phyloP scores from a whole-genome alignment of 2,113 vertebrate species.

The Aleadryas rufinucha region DNA sequence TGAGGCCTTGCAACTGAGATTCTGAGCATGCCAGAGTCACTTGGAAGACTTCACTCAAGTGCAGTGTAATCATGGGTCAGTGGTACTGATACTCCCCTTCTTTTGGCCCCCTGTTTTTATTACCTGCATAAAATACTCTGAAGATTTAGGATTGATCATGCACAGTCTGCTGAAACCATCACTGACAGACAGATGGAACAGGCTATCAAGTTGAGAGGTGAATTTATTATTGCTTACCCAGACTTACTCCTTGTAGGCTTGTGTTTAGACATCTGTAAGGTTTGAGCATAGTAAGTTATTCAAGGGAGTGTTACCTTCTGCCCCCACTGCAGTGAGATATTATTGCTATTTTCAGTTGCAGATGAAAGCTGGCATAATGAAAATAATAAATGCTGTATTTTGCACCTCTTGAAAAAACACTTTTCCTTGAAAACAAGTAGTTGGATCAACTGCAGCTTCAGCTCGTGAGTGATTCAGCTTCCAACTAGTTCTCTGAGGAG shows the following conservation, averaged over 20 bases:
- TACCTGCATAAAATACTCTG: not conserved
- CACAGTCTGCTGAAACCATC: not conserved
- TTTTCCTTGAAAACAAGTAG: not conserved
- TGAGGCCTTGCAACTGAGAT: not conserved
- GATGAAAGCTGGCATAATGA: not conserved
- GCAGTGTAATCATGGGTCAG: not conserved
- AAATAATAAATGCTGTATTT: slow-evolving; percentile 20
- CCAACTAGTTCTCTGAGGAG: not conserved
- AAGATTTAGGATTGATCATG: not conserved
- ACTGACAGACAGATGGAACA: not conserved
- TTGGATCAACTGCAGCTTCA: not conserved
- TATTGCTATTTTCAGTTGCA: not conserved
- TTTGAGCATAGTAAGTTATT: not conserved
- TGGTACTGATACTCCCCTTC: not conserved
- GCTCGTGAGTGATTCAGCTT: not conserved
- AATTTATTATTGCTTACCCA: not conserved
- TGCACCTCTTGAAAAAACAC: not conserved
- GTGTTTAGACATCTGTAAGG: not conserved
- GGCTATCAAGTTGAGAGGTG: not conserved
- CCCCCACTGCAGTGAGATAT: not conserved
- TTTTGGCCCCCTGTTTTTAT: not conserved
- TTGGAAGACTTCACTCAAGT: not conserved
- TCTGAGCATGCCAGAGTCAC: not conserved
- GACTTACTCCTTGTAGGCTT: not conserved
- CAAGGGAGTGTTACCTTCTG: not conserved